Evolutionary conservation across 1,140 invertebrate species (phyloP).

Genomic region (Rhysida immarginata): DNA sequence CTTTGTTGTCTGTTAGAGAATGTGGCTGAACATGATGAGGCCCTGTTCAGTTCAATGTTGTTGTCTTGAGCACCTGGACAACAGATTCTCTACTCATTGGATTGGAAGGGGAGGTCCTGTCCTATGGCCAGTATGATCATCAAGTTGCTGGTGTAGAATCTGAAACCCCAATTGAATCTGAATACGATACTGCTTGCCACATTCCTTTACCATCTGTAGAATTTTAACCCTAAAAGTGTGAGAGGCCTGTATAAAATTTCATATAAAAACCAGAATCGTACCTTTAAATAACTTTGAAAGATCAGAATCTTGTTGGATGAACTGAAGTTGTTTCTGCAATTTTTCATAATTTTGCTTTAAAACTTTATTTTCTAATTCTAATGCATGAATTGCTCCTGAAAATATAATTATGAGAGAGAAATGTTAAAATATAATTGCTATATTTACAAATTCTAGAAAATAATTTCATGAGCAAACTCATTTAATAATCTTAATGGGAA

Average conservation of each 20-base stretch:
- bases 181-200: neutral
- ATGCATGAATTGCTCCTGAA: conserved; percentile 28
- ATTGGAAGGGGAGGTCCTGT: too few species aligned
- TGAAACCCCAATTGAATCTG: too few species aligned
- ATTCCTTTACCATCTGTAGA: too few species aligned
- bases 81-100: too few species aligned
- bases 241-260: neutral
- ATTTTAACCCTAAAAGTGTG: too few species aligned
- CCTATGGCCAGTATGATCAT: too few species aligned
- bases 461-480: too few species aligned
- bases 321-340: conserved; percentile 21
- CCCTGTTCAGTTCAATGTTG: too few species aligned
- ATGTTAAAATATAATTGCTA: neutral
- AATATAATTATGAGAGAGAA: neutral
- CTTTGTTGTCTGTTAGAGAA: too few species aligned
- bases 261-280: neutral
- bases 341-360: conserved; percentile 23
- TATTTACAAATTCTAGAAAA: neutral
- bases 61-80: too few species aligned
- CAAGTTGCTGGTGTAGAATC: too few species aligned
- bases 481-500: neutral
- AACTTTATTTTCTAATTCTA: conserved; percentile 32
- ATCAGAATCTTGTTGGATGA: neutral
- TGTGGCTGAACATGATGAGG: too few species aligned
- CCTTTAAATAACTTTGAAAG: neutral